Conservation (phyloP, 2,797 vertebrate species). For the Pangasius krempfi region DNA sequence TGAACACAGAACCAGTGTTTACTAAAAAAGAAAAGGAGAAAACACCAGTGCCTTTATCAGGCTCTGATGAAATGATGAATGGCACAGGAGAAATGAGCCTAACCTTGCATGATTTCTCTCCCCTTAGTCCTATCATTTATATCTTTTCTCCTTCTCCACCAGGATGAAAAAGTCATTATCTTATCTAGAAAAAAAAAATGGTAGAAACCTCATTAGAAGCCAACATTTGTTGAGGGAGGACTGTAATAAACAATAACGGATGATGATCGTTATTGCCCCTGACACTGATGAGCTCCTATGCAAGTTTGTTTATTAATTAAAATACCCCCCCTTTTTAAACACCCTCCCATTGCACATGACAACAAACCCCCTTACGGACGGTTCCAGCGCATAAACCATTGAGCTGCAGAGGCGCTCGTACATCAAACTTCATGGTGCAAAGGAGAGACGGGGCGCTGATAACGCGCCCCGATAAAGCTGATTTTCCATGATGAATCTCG, state of each 20-base stretch:
- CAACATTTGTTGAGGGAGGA: slow-evolving; percentile 98
- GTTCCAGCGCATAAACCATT: slow-evolving; percentile 85
- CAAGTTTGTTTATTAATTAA: slow-evolving; percentile 99
- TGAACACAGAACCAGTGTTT: slow-evolving; percentile 73
- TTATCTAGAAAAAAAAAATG: slow-evolving; percentile 76
- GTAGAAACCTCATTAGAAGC: slow-evolving; percentile 97
- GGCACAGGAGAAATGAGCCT: slow-evolving; percentile 55
- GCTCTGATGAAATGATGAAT: slow-evolving; percentile 70
- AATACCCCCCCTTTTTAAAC: slow-evolving; percentile 82
- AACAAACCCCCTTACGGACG: slow-evolving; percentile 34
- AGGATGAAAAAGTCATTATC: slow-evolving; percentile 96
- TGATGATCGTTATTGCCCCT: slow-evolving; percentile 95
- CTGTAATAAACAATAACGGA: slow-evolving; percentile 98
- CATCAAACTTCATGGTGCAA: slow-evolving; percentile 99
- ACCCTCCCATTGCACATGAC: slow-evolving; percentile 57
- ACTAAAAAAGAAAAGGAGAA: slow-evolving; percentile 63
- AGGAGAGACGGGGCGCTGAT: slow-evolving; percentile 88
- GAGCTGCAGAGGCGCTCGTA: slow-evolving; percentile 97
- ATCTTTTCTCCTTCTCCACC: slow-evolving; percentile 63
- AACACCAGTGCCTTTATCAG: slow-evolving; percentile 58
- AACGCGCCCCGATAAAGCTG: slow-evolving; percentile 99
- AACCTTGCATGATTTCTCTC: slow-evolving; percentile 65
- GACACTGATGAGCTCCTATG: slow-evolving; percentile 99
- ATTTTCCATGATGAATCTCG: slow-evolving; percentile 99
- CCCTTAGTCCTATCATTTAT: slow-evolving; percentile 79